Conservation (phyloP, 2,888 invertebrate genomes). For the Parnassius smintheus region DNA sequence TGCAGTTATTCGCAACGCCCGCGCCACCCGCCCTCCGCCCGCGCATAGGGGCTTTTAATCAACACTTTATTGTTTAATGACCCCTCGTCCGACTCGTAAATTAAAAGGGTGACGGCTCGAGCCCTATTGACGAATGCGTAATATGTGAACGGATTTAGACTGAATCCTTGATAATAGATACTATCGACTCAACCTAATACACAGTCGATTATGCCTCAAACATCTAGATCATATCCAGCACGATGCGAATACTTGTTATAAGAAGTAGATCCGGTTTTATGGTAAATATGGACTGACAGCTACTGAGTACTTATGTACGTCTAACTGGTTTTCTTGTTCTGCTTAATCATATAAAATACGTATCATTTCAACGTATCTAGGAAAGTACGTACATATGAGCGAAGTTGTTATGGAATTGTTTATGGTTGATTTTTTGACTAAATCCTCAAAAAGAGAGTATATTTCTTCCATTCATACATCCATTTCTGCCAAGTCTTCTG, state of each 20-base stretch:
- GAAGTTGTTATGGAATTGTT: not conserved
- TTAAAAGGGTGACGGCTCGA: slow-evolving; percentile 80
- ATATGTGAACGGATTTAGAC: slow-evolving; percentile 69
- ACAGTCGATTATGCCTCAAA: slow-evolving; percentile 25
- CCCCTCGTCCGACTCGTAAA: slow-evolving; percentile 76
- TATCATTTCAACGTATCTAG: slow-evolving; percentile 15
- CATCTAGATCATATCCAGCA: slow-evolving; percentile 20
- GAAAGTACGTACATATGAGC: not conserved
- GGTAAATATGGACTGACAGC: slow-evolving; percentile 18
- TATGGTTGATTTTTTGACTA: not conserved
- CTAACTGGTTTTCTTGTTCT: slow-evolving; percentile 14
- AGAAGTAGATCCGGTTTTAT: slow-evolving; percentile 19
- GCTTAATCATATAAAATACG: slow-evolving; percentile 16
- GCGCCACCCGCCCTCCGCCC: slow-evolving; percentile 46
- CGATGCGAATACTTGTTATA: slow-evolving; percentile 20
- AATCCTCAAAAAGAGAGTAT: too few relatives aligned
- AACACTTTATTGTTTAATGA: slow-evolving; percentile 82
- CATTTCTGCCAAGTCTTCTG: too few relatives aligned
- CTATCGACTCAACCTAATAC: slow-evolving; percentile 36
- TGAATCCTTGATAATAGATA: slow-evolving; percentile 71
- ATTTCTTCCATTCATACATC: too few relatives aligned
- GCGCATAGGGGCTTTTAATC: slow-evolving; percentile 81
- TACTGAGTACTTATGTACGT: slow-evolving; percentile 10
- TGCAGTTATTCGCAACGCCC: slow-evolving; percentile 71
- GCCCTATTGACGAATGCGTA: slow-evolving; percentile 76